phyloP scores from a whole-genome alignment of 2,113 vertebrate species.

The Archocentrus centrarchus region DNA sequence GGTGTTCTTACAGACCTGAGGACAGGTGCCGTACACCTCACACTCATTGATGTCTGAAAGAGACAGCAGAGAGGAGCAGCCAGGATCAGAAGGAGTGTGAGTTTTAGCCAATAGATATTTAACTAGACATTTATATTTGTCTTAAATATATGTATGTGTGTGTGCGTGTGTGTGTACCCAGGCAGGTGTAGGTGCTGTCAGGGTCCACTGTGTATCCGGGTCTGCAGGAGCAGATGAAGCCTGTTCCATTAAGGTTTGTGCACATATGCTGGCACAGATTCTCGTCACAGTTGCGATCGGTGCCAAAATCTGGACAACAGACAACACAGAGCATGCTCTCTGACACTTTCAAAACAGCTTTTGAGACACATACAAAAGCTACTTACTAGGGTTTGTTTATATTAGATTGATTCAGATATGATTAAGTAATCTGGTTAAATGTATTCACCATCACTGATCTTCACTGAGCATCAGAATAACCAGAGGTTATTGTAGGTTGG shows the following conservation, averaged over 20 bases:
- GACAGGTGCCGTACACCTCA: slow-evolving; percentile 85
- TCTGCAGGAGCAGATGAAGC: slow-evolving; percentile 91
- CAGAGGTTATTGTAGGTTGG: neutral
- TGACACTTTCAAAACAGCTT: slow-evolving; percentile 4
- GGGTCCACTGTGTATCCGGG: slow-evolving; percentile 84
- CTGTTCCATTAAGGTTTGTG: slow-evolving; percentile 86
- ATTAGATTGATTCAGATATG: neutral
- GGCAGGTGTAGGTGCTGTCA: slow-evolving; percentile 86
- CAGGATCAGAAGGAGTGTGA: neutral
- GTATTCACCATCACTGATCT: neutral
- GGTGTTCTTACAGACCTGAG: slow-evolving; percentile 89
- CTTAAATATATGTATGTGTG: neutral
- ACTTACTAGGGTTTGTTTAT: neutral
- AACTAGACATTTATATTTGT: neutral
- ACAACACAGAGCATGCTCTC: neutral
- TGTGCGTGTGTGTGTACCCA: slow-evolving; percentile 44
- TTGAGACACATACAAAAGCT: neutral
- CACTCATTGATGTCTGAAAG: slow-evolving; percentile 90
- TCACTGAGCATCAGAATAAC: neutral
- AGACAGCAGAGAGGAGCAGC: neutral
- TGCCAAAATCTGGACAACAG: slow-evolving; percentile 81
- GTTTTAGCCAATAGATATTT: neutral
- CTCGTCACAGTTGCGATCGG: slow-evolving; percentile 87
- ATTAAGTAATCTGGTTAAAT: neutral
- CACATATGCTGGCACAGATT: slow-evolving; percentile 91